Conservation (phyloP, 37 sponge, comb jelly and placozoan genomes). For the Spongilla lacustris region DNA sequence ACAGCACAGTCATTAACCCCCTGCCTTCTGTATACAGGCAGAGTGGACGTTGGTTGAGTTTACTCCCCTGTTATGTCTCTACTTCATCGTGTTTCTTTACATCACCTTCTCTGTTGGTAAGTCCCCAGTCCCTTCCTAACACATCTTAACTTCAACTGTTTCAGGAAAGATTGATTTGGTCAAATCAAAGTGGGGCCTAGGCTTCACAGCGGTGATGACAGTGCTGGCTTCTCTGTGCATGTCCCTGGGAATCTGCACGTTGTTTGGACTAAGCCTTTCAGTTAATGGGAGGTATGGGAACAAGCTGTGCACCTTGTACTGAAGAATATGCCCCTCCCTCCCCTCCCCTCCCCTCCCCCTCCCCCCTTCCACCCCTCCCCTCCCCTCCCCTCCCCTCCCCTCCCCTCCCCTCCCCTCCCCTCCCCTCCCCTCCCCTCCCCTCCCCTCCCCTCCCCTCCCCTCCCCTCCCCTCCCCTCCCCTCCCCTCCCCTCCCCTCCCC, state of each 20-base stretch:
- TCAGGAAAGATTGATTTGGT: slow-evolving; percentile 94
- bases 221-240: slow-evolving; percentile 85
- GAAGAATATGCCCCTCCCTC: not conserved
- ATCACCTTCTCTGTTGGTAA: slow-evolving; percentile 95
- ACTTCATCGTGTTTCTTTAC: slow-evolving; percentile 91
- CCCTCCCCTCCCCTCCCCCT: not conserved
- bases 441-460: not conserved
- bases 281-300: slow-evolving; percentile 81
- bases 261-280: slow-evolving; percentile 88
- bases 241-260: slow-evolving; percentile 96
- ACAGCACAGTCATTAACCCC: slow-evolving; percentile 11
- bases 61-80: slow-evolving; percentile 72
- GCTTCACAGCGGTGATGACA: slow-evolving; percentile 81
- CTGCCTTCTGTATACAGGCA: slow-evolving; percentile 23
- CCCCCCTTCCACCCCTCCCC: not conserved
- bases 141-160: not conserved
- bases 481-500: not conserved
- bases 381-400: not conserved
- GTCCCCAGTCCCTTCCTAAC: slow-evolving; percentile 8
- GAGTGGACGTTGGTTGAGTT: slow-evolving; percentile 71
- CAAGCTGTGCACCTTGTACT: too few species aligned
- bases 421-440: not conserved
- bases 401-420: not conserved
- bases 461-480: not conserved
- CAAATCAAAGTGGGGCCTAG: slow-evolving; percentile 87